phyloP scores from a whole-genome alignment of 1,140 invertebrate species.

The Bilobella aurantiaca region DNA sequence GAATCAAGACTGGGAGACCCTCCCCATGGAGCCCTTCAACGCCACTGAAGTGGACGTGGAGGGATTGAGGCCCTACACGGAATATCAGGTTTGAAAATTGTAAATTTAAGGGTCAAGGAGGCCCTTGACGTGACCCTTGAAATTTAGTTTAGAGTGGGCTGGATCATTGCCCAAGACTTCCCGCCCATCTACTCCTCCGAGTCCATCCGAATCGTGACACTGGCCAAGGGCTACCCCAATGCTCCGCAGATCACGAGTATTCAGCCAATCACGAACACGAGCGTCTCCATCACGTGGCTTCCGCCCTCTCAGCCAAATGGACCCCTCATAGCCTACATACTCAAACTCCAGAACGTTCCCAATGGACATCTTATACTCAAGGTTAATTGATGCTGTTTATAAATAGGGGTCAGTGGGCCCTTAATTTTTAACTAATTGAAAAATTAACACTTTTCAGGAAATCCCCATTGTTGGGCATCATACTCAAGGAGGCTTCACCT shows the following conservation, averaged over 20 bases:
- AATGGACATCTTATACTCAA: slow-evolving; percentile 35
- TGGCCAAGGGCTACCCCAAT: slow-evolving; percentile 57
- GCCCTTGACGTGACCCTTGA: too few species aligned
- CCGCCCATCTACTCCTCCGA: slow-evolving; percentile 66
- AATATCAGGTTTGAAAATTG: slow-evolving; percentile 71
- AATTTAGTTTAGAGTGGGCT: slow-evolving; percentile 65
- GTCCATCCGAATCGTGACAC: slow-evolving; percentile 68
- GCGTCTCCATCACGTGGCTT: slow-evolving; percentile 76
- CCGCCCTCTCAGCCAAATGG: slow-evolving; percentile 76
- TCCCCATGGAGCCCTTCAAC: slow-evolving; percentile 20
- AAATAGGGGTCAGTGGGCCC: too few species aligned
- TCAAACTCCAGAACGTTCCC: slow-evolving; percentile 43
- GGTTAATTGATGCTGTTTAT: slow-evolving; percentile 9
- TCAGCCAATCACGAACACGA: slow-evolving; percentile 66
- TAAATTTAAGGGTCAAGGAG: too few species aligned
- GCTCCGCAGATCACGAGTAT: slow-evolving; percentile 60
- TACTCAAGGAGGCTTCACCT: slow-evolving; percentile 51
- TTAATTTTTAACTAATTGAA: neutral
- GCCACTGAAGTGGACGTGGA: slow-evolving; percentile 58
- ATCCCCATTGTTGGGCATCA: slow-evolving; percentile 54
- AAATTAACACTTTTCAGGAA: slow-evolving; percentile 45
- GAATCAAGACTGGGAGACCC: slow-evolving; percentile 23
- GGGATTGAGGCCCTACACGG: slow-evolving; percentile 72
- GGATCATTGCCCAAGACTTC: slow-evolving; percentile 53
- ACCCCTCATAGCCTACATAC: slow-evolving; percentile 69